Percentiles rank a stretch among this genome's conserved stretches.
phyloP scores from a whole-genome alignment of 2,797 vertebrate genomes.

The Glossophaga mutica region DNA sequence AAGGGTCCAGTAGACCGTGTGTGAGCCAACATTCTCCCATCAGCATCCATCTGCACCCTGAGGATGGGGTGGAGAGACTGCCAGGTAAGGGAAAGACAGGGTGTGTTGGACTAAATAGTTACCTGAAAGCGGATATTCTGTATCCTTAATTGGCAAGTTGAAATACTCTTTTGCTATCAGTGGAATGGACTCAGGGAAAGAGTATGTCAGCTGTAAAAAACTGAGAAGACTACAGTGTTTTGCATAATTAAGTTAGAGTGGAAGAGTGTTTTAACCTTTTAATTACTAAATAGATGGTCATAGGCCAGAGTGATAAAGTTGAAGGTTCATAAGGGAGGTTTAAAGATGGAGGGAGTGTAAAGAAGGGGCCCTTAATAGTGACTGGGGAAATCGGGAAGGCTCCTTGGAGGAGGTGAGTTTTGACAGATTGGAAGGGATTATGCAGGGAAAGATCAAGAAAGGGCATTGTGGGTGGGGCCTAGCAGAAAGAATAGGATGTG shows the following conservation, averaged over 20 bases:
- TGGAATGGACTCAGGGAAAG: not conserved
- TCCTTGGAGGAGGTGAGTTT: not conserved
- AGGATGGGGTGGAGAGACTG: not conserved
- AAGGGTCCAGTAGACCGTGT: not conserved
- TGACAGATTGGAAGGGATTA: not conserved
- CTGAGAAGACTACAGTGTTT: not conserved
- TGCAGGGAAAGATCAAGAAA: not conserved
- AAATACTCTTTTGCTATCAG: not conserved
- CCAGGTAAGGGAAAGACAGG: not conserved
- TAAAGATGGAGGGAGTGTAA: not conserved
- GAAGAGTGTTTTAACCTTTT: not conserved
- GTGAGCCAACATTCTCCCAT: not conserved
- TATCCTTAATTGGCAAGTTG: not conserved
- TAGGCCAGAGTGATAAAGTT: not conserved
- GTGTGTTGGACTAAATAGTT: not conserved
- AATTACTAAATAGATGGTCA: not conserved
- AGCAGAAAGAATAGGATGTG: not conserved
- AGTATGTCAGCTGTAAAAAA: not conserved
- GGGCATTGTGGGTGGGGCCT: fast-evolving
- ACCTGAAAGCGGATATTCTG: not conserved
- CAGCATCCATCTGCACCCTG: not conserved
- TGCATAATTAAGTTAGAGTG: not conserved
- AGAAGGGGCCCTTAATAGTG: not conserved
- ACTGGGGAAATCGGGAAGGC: not conserved
- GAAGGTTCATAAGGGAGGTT: not conserved